Base-by-base conservation (phyloP, 2,113 vertebrate genomes). In the Myanophis thanlyinensis region DNA sequence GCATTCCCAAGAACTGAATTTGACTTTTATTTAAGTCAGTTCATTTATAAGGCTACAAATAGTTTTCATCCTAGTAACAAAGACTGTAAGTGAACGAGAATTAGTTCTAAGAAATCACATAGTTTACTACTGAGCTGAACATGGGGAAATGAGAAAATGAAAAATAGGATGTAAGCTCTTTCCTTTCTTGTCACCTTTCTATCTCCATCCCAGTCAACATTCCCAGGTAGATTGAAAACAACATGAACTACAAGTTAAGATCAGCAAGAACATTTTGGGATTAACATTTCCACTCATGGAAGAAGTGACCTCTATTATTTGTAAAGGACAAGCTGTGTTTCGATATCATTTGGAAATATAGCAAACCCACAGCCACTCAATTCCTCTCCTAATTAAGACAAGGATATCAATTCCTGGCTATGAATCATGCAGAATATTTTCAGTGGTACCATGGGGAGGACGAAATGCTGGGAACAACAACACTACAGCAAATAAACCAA, bases 371-470 rank as follows among this genome's bases (percentile, higher is more conserved):
- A 89, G 35, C 9, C 22, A 87, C 90, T 95, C 30, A 80, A 88
- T 89, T 47, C 13, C 85, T 88, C 94, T 92, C 52, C 49, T 51
- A 51, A 56, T 91, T 88, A 93, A 95, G 93, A 89, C 93, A 93
- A 92, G 6, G 30, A 91, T 91, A 93, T 87, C 46, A 51, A 51
- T 67, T 88, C 22, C 67, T 93, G n/a, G 0, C 35, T 52, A 56
- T 3, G 56, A 87, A 20, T 89, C 62, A 88, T 11, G 80, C 0
- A 85, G 80, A 95, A 94, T 89, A 95, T 84, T 94, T 46, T 92
- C 44, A 3, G 47, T 91, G 44, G 5, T 95, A 86, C 59, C 15
- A 94, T 51, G 93, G 84, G n/a, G 89, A 95, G 62, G 30, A 87
- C 12, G 15, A 49, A 48, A 87, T 49, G 85, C 46, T 47, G 85